A percentile compares a stretch with the other conserved stretches of the same genome.
These are phyloP conservation scores for Henricia sp. DNA, from an alignment of 53 echinoderm and acorn worm genomes.

Conservation along the genomic window DNA sequence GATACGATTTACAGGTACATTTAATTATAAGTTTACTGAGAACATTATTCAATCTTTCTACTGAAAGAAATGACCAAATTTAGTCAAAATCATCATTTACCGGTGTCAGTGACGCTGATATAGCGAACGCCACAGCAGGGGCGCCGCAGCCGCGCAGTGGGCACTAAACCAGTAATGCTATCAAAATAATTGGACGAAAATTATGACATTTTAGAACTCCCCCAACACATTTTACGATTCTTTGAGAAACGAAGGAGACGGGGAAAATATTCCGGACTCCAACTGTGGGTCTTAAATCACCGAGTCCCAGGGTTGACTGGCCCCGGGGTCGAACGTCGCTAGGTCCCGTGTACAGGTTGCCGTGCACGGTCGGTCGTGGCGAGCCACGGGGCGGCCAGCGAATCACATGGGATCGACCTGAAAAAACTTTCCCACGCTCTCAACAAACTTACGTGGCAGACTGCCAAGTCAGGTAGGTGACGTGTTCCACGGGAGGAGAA, in stretches of 20 bases:
- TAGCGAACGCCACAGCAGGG: conserved; percentile 9
- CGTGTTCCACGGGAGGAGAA: neutral
- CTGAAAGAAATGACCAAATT: too few relatives aligned
- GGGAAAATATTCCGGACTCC: neutral
- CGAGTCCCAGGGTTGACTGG: conserved; percentile 41
- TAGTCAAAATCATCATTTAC: too few relatives aligned
- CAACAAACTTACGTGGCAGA: conserved; percentile 45
- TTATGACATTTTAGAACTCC: conserved; percentile 44
- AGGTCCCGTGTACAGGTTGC: conserved; percentile 29
- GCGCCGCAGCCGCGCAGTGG: neutral
- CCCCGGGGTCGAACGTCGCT: conserved; percentile 33
- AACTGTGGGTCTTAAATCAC: conserved; percentile 34
- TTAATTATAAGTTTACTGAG: too few relatives aligned
- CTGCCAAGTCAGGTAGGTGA: conserved; percentile 40
- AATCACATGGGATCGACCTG: conserved; percentile 30
- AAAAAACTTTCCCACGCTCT: conserved; percentile 54
- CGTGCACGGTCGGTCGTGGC: conserved; percentile 72
- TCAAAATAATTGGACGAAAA: conserved; percentile 55
- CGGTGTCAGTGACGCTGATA: neutral
- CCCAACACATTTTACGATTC: conserved; percentile 5
- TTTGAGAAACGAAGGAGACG: neutral
- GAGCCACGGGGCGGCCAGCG: conserved; percentile 56
- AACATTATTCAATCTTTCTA: too few relatives aligned
- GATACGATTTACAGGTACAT: too few relatives aligned
- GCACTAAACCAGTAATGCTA: conserved; percentile 51